phyloP scores from a whole-genome alignment of 2,888 invertebrate species.

The Molorchus minor region DNA sequence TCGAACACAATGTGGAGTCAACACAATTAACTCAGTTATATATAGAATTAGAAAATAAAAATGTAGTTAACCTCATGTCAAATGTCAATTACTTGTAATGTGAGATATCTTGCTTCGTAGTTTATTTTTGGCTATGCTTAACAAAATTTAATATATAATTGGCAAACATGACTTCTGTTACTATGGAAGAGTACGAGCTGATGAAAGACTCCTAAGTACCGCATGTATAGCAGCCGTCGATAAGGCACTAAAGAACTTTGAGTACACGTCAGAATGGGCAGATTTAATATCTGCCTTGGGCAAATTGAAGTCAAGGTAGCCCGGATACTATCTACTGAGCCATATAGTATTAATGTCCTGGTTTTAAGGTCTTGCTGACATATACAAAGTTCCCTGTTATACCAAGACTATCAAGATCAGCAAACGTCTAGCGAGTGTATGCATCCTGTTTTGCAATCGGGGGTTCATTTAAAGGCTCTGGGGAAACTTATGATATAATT shows the following conservation, averaged over 20 bases:
- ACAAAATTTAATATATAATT: constrained; percentile 8
- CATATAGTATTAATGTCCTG: constrained; percentile 6
- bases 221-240: constrained; percentile 84
- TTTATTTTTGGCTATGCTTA: constrained; percentile 21
- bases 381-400: constrained; percentile 86
- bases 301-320: constrained; percentile 83
- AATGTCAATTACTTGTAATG: constrained; percentile 21
- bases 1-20: neutral
- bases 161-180: constrained; percentile 63
- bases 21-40: constrained; percentile 14
- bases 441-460: constrained; percentile 90
- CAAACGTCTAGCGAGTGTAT: constrained; percentile 91
- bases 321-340: neutral
- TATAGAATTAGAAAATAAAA: constrained; percentile 5
- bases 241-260: constrained; percentile 89
- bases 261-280: constrained; percentile 95
- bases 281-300: constrained; percentile 90
- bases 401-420: constrained; percentile 86
- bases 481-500: constrained; percentile 91
- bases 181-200: constrained; percentile 80
- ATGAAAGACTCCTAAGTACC: constrained; percentile 84
- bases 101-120: constrained; percentile 1
- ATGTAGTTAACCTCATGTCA: constrained; percentile 9
- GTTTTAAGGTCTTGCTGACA: constrained; percentile 75
- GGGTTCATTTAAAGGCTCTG: constrained; percentile 89